Evolutionary conservation across 1,140 invertebrate species (phyloP).

Genomic region (Alviniconcha marisindica): DNA sequence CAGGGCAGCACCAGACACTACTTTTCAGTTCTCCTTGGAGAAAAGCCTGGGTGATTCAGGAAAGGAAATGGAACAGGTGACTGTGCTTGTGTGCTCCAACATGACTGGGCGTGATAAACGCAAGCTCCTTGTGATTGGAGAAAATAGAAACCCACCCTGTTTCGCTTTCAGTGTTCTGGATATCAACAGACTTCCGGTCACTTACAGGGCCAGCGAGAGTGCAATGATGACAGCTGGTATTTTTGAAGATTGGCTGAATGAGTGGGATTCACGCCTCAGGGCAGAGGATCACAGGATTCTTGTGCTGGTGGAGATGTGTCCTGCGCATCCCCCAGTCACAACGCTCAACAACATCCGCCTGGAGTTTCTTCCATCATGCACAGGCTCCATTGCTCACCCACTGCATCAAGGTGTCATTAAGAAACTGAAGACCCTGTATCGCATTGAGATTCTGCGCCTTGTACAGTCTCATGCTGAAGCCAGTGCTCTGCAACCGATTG

Average conservation of each 20-base stretch:
- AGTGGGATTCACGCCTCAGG: not conserved
- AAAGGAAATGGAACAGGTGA: not conserved
- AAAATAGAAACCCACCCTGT: not conserved
- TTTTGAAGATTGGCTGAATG: not conserved
- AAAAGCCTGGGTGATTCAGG: no score
- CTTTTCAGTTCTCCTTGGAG: not conserved
- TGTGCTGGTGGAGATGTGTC: not conserved
- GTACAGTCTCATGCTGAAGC: not conserved
- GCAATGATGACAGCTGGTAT: not conserved
- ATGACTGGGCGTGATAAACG: not conserved
- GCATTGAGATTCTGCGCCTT: not conserved
- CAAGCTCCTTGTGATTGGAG: not conserved
- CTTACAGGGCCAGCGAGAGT: not conserved
- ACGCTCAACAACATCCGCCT: not conserved
- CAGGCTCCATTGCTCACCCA: not conserved
- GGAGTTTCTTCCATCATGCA: not conserved
- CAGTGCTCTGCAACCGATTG: not conserved
- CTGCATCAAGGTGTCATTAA: not conserved
- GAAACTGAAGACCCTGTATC: slow-evolving; percentile 1
- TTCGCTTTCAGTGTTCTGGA: not conserved
- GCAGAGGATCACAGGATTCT: not conserved
- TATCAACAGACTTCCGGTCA: not conserved
- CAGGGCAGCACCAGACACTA: not conserved
- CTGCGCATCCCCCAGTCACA: not conserved
- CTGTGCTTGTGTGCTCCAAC: not conserved